Conservation (phyloP, 2,888 invertebrate genomes). For the Xestia sexstrigata region DNA sequence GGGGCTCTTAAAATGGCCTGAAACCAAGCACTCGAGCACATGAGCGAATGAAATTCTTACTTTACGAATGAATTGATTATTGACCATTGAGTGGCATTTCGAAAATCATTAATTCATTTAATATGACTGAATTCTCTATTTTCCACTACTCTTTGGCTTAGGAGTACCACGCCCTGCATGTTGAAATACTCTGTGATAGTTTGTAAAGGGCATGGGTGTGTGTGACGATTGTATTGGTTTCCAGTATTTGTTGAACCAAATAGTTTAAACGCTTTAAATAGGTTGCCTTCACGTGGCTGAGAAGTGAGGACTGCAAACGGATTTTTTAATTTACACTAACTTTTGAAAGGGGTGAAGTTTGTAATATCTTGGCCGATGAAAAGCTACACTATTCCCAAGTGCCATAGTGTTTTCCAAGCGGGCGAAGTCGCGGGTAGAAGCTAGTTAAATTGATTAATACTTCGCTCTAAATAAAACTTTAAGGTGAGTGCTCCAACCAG, state of each 20-base stretch:
- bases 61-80: not conserved
- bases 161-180: conserved; percentile 53
- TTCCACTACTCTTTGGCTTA: not conserved
- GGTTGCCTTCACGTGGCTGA: not conserved
- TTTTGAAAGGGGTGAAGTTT: not conserved
- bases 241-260: conserved; percentile 35
- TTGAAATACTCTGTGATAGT: conserved; percentile 52
- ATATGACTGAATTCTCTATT: conserved; percentile 34
- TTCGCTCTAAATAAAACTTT: not conserved
- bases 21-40: no score
- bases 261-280: not conserved
- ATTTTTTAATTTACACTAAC: not conserved
- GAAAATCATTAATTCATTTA: not conserved
- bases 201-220: conserved; percentile 42
- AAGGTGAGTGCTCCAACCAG: no score
- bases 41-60: not conserved
- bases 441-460: not conserved
- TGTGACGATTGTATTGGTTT: conserved; percentile 29
- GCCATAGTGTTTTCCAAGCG: not conserved
- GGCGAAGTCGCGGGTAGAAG: not conserved
- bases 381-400: not conserved
- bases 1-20: not conserved
- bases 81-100: not conserved
- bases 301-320: not conserved
- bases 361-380: not conserved